A percentile compares a stretch with the other conserved stretches of the same genome.
These are phyloP conservation scores for Pyrgus malvae DNA, from an alignment of 2,888 invertebrate genomes.

Conservation along the genomic window DNA sequence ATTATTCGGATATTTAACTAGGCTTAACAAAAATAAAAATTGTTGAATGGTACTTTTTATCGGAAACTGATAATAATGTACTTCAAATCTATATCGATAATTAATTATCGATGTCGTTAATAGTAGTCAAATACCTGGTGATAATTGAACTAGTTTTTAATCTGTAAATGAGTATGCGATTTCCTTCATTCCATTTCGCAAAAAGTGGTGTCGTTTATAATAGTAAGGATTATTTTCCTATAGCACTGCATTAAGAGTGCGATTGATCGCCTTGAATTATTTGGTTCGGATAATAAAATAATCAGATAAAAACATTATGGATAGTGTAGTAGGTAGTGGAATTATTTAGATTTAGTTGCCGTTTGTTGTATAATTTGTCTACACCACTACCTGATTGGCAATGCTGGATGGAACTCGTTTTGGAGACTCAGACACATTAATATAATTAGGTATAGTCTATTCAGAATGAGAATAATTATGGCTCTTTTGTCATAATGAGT, in stretches of 20 bases:
- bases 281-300: constrained; percentile 12
- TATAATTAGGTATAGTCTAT: too few species aligned
- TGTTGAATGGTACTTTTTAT: too few species aligned
- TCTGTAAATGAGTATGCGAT: constrained; percentile 23
- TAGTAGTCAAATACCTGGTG: constrained; percentile 14
- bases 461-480: too few species aligned
- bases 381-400: background rate
- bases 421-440: too few species aligned
- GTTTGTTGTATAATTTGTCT: background rate
- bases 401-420: background rate
- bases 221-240: constrained; percentile 20
- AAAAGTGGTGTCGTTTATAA: constrained; percentile 18
- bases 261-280: constrained; percentile 13
- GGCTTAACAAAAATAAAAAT: too few species aligned
- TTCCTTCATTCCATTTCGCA: constrained; percentile 25
- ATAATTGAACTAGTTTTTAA: constrained; percentile 26
- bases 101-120: background rate
- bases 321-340: too few species aligned
- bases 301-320: background rate
- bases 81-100: background rate
- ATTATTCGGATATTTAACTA: too few species aligned
- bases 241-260: constrained; percentile 1
- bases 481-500: too few species aligned
- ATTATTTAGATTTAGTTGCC: background rate
- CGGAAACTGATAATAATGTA: background rate